Base-by-base conservation (phyloP, 2,797 vertebrate species). In the Rhabdophis nuchalis region DNA sequence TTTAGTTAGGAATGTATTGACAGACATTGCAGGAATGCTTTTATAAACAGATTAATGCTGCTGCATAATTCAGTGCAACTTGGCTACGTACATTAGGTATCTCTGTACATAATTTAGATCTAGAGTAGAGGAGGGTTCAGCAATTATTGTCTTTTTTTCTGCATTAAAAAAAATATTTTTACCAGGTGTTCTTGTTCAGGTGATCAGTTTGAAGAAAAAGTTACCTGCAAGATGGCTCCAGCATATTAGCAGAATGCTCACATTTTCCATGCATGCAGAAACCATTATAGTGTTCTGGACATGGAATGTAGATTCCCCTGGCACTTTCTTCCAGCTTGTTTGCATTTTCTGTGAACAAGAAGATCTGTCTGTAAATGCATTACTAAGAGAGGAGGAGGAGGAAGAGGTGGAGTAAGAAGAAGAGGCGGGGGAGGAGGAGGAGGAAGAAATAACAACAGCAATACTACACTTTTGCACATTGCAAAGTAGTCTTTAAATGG, bases 181-280 rank as follows among this genome's bases (percentile, higher is more conserved):
- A 90, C 0, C 58, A 91, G 92, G 72, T 91, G 72, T 93, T 0
- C 87, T 50, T 90, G 85, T 94, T 92, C 87, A 23, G 29, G 58
- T 88, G 56, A 88, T 91, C 58, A 89, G 25, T 1, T 86, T 88
- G 85, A 56, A 13, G 88, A 60, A 94, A 93, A 86, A 29, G 53
- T 94, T 98, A 99, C 99, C 99, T 99, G 99, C 99, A 99, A 93
- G 99, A 99, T 0, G 99, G 99, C 96, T 98, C 98, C 95, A 98
- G 98, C 97, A 98, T 98, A 93, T 98, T 98, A 92, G 98, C 97
- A 91, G 98, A 98, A 96, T 99, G 99, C 96, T 99, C 99, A 92
- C 99, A 99, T 96, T 99, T 99, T 95, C 99, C 99, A 0, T 99
- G 99, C 97, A 99, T 97, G 94, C 99, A 99, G 98, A 98, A 99